A percentile compares a stretch with the other conserved stretches of the same genome.
Evolutionary conservation across 2,888 invertebrate species (phyloP).

Genomic region (Lepeophtheirus nordmannii): DNA sequence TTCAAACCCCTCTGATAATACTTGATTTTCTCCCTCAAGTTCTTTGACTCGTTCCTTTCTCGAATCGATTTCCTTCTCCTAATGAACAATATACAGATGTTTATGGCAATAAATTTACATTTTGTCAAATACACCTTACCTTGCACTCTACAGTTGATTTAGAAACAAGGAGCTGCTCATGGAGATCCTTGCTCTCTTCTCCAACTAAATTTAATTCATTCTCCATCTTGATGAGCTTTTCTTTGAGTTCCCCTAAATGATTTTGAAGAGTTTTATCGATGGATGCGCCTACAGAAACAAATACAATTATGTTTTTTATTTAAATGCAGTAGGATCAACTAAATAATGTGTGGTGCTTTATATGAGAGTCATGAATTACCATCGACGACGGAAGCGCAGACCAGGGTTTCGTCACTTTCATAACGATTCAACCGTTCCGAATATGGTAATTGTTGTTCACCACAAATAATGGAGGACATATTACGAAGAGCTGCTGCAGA

Average conservation of each 20-base stretch:
- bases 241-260: conserved; percentile 4
- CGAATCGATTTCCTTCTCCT: conserved; percentile 7
- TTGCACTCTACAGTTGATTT: neutral
- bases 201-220: conserved; percentile 10
- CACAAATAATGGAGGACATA: neutral
- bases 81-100: neutral
- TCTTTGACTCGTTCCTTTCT: conserved; percentile 6
- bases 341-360: too few species aligned
- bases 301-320: neutral
- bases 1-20: neutral
- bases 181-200: conserved; percentile 14
- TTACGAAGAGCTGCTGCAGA: neutral
- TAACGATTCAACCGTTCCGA: neutral
- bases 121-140: neutral
- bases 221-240: conserved; percentile 8
- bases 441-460: neutral
- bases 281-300: neutral
- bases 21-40: neutral
- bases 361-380: too few species aligned
- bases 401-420: neutral
- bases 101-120: neutral
- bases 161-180: neutral
- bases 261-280: neutral
- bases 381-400: neutral
- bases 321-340: too few species aligned